A percentile compares a stretch with the other conserved stretches of the same genome.
phyloP scores from a whole-genome alignment of 1,140 invertebrate genomes.

The Lucilia cuprina region DNA sequence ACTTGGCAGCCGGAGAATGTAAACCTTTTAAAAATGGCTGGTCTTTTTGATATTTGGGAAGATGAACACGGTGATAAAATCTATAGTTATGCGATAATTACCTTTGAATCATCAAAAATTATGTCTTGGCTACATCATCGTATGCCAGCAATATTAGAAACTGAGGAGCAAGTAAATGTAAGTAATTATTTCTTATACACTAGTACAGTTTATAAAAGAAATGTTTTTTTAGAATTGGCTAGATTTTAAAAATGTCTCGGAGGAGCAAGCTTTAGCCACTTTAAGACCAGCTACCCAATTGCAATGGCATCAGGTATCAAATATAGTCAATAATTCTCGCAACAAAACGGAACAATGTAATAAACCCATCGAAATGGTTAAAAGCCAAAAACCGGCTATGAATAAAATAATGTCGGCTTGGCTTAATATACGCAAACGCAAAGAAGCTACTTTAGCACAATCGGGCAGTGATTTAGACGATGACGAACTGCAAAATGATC shows the following conservation, averaged over 20 bases:
- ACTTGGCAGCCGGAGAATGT: conserved; percentile 68
- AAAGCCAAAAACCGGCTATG: conserved; percentile 45
- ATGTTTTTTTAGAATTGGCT: conserved; percentile 71
- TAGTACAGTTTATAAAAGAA: background rate
- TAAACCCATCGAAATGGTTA: conserved; percentile 62
- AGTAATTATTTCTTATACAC: conserved; percentile 40
- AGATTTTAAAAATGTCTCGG: conserved; percentile 68
- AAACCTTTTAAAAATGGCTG: conserved; percentile 77
- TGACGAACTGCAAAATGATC: conserved; percentile 14
- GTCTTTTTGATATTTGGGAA: conserved; percentile 77
- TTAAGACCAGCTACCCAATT: conserved; percentile 67
- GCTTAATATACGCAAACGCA: conserved; percentile 47
- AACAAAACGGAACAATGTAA: conserved; percentile 76
- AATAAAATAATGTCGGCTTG: conserved; percentile 52
- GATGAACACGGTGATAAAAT: conserved; percentile 68
- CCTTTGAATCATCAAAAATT: conserved; percentile 75
- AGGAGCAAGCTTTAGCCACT: conserved; percentile 66
- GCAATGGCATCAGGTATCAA: conserved; percentile 75
- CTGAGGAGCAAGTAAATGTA: conserved; percentile 73
- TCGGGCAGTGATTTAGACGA: conserved; percentile 31
- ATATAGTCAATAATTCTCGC: conserved; percentile 74
- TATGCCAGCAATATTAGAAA: conserved; percentile 78
- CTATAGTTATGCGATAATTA: conserved; percentile 81
- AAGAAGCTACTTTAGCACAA: conserved; percentile 43
- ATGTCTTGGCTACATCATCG: conserved; percentile 80